Evolutionary conservation across 2,888 invertebrate genomes (phyloP).

Genomic region (Himalopsyche tibetana): DNA sequence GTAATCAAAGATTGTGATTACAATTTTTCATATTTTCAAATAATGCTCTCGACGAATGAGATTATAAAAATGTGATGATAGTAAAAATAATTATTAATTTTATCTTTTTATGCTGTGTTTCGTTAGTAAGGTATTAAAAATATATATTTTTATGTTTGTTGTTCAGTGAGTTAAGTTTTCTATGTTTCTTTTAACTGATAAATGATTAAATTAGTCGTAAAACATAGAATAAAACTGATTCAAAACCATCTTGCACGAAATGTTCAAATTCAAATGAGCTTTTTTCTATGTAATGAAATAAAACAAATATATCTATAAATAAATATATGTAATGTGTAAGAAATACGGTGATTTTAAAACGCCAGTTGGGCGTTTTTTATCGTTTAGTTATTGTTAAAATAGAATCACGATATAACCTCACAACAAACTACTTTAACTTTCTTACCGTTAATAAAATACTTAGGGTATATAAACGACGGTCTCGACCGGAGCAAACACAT

Average conservation of each 20-base stretch:
- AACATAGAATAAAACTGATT: slow-evolving; percentile 54
- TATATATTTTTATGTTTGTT: slow-evolving; percentile 43
- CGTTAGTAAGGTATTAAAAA: slow-evolving; percentile 39
- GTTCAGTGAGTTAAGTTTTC: slow-evolving; percentile 42
- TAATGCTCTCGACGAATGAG: neutral
- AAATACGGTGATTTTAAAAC: slow-evolving; percentile 63
- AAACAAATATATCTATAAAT: slow-evolving; percentile 63
- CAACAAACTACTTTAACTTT: slow-evolving; percentile 60
- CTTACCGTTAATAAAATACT: slow-evolving; percentile 61
- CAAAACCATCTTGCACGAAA: slow-evolving; percentile 65
- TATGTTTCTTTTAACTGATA: slow-evolving; percentile 40
- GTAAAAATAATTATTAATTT: slow-evolving; percentile 22
- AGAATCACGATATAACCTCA: slow-evolving; percentile 61
- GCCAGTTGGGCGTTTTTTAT: slow-evolving; percentile 59
- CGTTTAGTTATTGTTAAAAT: slow-evolving; percentile 60
- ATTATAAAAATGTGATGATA: slow-evolving; percentile 40
- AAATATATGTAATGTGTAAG: slow-evolving; percentile 61
- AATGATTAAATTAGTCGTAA: slow-evolving; percentile 49
- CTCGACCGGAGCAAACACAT: slow-evolving; percentile 52
- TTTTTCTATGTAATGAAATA: slow-evolving; percentile 65
- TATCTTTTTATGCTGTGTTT: slow-evolving; percentile 40
- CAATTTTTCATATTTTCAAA: slow-evolving; percentile 33
- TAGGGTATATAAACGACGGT: slow-evolving; percentile 44
- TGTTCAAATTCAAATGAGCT: slow-evolving; percentile 66
- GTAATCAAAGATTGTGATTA: slow-evolving; percentile 28